Base-by-base conservation (phyloP, 2,113 vertebrate genomes). In the Sakesphorus luctuosus region DNA sequence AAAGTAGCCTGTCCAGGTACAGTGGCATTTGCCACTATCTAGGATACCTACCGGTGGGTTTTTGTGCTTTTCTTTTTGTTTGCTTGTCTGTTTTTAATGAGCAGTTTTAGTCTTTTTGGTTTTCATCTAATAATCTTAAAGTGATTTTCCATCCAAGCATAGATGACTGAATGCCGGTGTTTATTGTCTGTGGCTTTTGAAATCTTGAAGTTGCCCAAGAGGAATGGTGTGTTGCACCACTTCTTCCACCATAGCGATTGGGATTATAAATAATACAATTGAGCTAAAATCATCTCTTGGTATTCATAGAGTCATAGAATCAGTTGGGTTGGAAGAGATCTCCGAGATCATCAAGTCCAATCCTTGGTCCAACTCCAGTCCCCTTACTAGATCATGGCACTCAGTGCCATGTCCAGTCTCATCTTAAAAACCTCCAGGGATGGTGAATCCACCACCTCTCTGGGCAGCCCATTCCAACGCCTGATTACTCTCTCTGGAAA, bases 161-260 rank as follows among this genome's bases (percentile, higher is more conserved):
- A 33, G 38, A 23, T 67, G 17, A 43, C 26, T 61, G 58, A 74
- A 56, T 52, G 26, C 5, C 11, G 61, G 3, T 67, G 31, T 58
- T 43, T 43, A 9, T 77, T 61, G 50, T 50, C 38, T 67, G 11
- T 59, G 56, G 26, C 38, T 87, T 33, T 7, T 4, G 73, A 95
- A 78, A 74, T 26, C 14, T 83, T 21, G 36, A 76, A 25, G 31
- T 40, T 85, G 62, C 36, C 79, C 23, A 14, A 61, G 33, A 84
- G 35, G 13, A 46, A 20, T 18, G 0, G 12, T 11, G 1, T 12
- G 1, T 81, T 85, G 24, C 43, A 35, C 35, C 24, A 3, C 71
- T 92, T 77, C n/a, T 49, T 87, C 52, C 31, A 40, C 66, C 18
- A 1, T 3, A 73, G 24, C 58, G 79, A 50, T 31, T 56, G n/a